A percentile compares a stretch with the other conserved stretches of the same genome.
These are phyloP conservation scores for Spatula versicolor DNA, from an alignment of 2,797 vertebrate species.

Conservation along the genomic window DNA sequence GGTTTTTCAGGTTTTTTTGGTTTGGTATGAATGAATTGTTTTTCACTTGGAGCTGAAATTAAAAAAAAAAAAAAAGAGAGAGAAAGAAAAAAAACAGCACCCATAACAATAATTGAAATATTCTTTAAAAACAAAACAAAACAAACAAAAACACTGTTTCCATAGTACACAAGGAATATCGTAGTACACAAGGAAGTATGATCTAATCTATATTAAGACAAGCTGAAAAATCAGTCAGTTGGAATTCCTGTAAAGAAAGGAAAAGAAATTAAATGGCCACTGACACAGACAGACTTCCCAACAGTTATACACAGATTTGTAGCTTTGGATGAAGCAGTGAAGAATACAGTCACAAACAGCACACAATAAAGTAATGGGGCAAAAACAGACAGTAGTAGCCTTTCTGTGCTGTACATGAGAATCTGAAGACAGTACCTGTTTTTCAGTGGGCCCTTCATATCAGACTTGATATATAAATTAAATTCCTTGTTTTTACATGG, in stretches of 20 bases:
- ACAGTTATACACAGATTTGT: background rate
- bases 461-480: background rate
- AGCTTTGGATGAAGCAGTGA: background rate
- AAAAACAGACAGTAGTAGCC: background rate
- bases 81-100: slow-evolving; percentile 13
- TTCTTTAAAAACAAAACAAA: background rate
- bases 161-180: background rate
- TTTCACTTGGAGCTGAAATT: slow-evolving; percentile 75
- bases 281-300: background rate
- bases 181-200: background rate
- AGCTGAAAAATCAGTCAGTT: background rate
- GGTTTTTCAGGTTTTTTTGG: slow-evolving; percentile 60
- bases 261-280: background rate
- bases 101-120: slow-evolving; percentile 16
- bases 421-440: background rate
- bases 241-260: background rate
- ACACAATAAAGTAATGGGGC: background rate
- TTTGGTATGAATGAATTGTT: slow-evolving; percentile 58
- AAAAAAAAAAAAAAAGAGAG: slow-evolving; percentile 51
- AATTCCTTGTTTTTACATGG: background rate
- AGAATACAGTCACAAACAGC: background rate
- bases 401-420: background rate
- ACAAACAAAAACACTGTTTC: background rate
- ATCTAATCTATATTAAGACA: background rate
- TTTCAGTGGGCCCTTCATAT: background rate